These are phyloP conservation scores for Drosophila conformis DNA, from an alignment of 2,888 invertebrate species.

Conservation along the genomic window DNA sequence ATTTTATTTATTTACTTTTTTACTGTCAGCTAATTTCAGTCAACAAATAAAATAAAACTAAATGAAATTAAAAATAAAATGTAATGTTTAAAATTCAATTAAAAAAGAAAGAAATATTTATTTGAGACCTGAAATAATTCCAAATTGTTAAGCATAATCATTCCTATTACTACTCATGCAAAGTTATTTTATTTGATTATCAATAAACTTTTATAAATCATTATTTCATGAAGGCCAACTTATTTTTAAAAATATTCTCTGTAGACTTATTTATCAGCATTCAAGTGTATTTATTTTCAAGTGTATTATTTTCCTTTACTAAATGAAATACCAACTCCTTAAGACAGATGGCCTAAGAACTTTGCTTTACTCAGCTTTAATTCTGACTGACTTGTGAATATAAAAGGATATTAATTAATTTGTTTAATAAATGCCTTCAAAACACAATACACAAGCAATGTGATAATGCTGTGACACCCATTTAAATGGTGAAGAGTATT, in stretches of 20 bases:
- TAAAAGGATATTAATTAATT: neutral
- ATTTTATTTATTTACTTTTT: neutral
- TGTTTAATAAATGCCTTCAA: neutral
- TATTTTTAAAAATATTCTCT: neutral
- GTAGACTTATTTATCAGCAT: neutral
- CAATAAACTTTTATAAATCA: neutral
- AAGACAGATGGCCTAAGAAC: neutral
- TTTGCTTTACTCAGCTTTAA: neutral
- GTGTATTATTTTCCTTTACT: neutral
- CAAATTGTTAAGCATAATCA: neutral
- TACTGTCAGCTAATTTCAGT: neutral
- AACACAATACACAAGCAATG: conserved; percentile 7
- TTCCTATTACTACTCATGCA: neutral
- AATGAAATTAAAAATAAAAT: neutral
- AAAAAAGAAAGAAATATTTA: neutral
- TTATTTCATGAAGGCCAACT: neutral
- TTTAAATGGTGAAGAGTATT: conserved; percentile 32
- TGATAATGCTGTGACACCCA: conserved; percentile 23
- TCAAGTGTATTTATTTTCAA: neutral
- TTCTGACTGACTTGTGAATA: neutral
- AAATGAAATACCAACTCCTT: neutral
- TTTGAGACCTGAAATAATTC: neutral
- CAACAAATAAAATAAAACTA: neutral
- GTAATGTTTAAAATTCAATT: neutral
- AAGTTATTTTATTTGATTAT: neutral